Percentiles rank a stretch among this genome's conserved stretches.
phyloP scores from a whole-genome alignment of 2,888 invertebrate genomes.

The Drosophila greeni region DNA sequence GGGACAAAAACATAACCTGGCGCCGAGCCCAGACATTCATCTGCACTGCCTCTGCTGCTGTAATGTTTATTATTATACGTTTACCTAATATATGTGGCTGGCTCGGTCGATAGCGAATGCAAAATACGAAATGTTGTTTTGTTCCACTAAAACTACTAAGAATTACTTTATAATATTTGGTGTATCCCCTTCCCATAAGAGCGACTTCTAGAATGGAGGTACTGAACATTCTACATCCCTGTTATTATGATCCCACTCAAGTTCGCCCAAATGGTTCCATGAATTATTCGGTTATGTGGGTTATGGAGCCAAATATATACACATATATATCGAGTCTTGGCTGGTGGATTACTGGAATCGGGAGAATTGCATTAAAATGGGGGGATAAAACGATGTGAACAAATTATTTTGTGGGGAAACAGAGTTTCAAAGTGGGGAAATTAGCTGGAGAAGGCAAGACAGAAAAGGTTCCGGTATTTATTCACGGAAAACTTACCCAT shows the following conservation, averaged over 20 bases:
- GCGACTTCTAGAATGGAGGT: neutral
- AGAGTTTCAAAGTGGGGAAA: slow-evolving; percentile 17
- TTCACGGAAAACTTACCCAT: slow-evolving; percentile 78
- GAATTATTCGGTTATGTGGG: slow-evolving; percentile 15
- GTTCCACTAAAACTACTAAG: slow-evolving; percentile 54
- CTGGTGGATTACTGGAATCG: slow-evolving; percentile 50
- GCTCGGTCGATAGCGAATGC: slow-evolving; percentile 23
- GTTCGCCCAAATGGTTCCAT: slow-evolving; percentile 10
- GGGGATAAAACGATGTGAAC: slow-evolving; percentile 18
- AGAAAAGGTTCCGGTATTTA: slow-evolving; percentile 47
- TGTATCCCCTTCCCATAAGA: neutral
- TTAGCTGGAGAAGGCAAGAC: slow-evolving; percentile 15
- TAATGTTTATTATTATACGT: slow-evolving; percentile 62
- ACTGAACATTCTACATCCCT: neutral
- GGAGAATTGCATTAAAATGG: slow-evolving; percentile 46
- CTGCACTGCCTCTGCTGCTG: slow-evolving; percentile 52
- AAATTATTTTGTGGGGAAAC: slow-evolving; percentile 39
- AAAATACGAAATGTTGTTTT: slow-evolving; percentile 45
- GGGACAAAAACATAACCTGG: slow-evolving; percentile 64
- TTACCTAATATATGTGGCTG: slow-evolving; percentile 58
- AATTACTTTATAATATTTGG: slow-evolving; percentile 12
- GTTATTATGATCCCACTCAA: neutral
- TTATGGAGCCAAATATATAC: slow-evolving; percentile 33
- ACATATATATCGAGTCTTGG: slow-evolving; percentile 43
- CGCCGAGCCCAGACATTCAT: slow-evolving; percentile 72